Base-by-base conservation (phyloP, 1,140 invertebrate genomes). In the Aphaenogaster floridana region DNA sequence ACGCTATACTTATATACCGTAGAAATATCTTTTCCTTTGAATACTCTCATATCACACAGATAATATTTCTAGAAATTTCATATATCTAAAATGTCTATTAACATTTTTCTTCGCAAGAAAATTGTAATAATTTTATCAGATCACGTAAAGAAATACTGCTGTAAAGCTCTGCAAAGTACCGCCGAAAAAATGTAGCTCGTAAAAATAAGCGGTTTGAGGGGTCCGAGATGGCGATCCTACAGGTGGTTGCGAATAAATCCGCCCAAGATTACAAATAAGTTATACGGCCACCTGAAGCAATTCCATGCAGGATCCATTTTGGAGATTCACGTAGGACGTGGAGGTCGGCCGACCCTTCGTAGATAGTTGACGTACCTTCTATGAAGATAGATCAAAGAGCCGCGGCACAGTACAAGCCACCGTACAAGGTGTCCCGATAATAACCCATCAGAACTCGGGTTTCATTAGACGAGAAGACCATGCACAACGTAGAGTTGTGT, bases 221-320 rank as follows among this genome's bases (percentile, higher is more conserved):
- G 45, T 36, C 59, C 34, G 21, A 48, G 36, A 34, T 45, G 52
- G 17, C 36, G 50, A 87, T 87, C 71, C 88, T 81, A 90, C 89
- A 90, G 88, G 89, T 90, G 89, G 89, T 90, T 84, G 85, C 28
- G 36, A 63, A 81, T 76, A 63, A 78, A 90, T 71, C 68, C 50
- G 42, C 0, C 9, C 28, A 50, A 59, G 71, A 45, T 88, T 77
- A 50, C 28, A 52, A 71, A 64, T 52, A 87, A 88, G 52, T 84
- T 83, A 76, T 28, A 34, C 39, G 42, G 7, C 36, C 39, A 79
- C 21, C 45, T 66, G 39, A 15, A 64, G 74, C 59, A 36, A 79
- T 86, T 66, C 50, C 45, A 48, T 48, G 50, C 48, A 66, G 48
- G 21, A 66, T 63, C 81, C 36, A 21, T 21, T 84, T 39, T 50